A percentile compares a stretch with the other conserved stretches of the same genome.
Conservation (phyloP, 1,140 invertebrate species). For the Diuraphis noxia region DNA sequence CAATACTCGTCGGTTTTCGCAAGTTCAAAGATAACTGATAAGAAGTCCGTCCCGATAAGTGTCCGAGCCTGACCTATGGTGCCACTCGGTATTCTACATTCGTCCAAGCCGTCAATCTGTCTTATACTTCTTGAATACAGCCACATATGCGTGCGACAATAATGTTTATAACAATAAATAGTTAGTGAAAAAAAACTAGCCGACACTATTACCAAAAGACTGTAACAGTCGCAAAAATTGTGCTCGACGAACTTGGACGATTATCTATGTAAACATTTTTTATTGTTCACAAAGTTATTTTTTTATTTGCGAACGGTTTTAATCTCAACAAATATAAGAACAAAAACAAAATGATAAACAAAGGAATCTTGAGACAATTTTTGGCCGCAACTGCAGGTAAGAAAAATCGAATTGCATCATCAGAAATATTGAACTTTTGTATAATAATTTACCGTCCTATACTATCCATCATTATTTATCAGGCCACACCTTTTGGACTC, state of each 20-base stretch:
- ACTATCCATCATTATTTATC: neutral
- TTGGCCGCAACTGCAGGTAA: constrained; percentile 35
- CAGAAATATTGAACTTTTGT: neutral
- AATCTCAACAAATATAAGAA: neutral
- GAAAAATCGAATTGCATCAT: neutral
- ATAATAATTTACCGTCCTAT: neutral
- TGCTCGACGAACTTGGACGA: neutral
- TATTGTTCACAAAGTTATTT: neutral
- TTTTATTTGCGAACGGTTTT: neutral
- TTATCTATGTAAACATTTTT: too few species aligned
- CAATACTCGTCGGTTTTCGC: constrained; percentile 3
- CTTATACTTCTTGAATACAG: neutral
- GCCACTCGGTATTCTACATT: neutral
- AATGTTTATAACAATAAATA: neutral
- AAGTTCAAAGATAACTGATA: constrained; percentile 1
- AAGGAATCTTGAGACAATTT: constrained; percentile 26
- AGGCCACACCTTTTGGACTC: neutral
- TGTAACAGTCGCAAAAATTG: neutral
- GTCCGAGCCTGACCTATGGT: neutral
- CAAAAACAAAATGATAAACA: constrained; percentile 20
- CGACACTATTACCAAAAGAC: neutral
- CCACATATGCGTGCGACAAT: neutral
- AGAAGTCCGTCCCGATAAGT: constrained; percentile 1
- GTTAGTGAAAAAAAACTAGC: neutral
- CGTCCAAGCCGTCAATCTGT: neutral